A percentile compares a stretch with the other conserved stretches of the same genome.
Evolutionary conservation across 2,888 invertebrate species (phyloP).

Genomic region (Drosophila neotestacea): DNA sequence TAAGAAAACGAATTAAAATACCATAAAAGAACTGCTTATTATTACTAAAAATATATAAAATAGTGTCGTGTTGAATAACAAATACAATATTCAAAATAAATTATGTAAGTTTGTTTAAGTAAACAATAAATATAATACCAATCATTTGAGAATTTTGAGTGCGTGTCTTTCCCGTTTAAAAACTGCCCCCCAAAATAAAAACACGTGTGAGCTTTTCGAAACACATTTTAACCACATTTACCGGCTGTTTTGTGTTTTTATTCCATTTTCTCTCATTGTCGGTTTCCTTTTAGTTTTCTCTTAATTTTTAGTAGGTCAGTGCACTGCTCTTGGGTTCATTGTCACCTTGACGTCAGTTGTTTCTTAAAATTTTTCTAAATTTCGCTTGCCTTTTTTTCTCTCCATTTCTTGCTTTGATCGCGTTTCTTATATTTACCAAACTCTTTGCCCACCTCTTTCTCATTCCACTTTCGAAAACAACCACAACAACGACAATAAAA

Average conservation of each 20-base stretch:
- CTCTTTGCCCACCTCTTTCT: constrained; percentile 16
- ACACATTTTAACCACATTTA: constrained; percentile 18
- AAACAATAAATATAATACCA: neutral
- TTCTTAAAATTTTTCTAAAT: constrained; percentile 20
- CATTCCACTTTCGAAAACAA: constrained; percentile 50
- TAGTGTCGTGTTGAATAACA: constrained; percentile 37
- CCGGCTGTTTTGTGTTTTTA: constrained; percentile 41
- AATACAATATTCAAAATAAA: constrained; percentile 33
- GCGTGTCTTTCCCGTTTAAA: constrained; percentile 13
- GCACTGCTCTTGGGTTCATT: constrained; percentile 73
- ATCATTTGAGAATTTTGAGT: constrained; percentile 18
- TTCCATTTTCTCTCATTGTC: constrained; percentile 4
- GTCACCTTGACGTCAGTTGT: constrained; percentile 50
- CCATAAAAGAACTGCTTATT: neutral
- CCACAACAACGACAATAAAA: neutral
- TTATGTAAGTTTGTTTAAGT: constrained; percentile 58
- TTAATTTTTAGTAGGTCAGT: constrained; percentile 63
- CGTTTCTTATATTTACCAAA: constrained; percentile 31
- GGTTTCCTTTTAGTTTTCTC: constrained; percentile 7
- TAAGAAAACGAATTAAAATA: constrained; percentile 6
- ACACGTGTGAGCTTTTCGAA: constrained; percentile 49
- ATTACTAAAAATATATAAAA: constrained; percentile 5
- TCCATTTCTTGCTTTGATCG: constrained; percentile 45
- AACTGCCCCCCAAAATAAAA: constrained; percentile 16
- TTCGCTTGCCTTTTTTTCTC: constrained; percentile 32